These are phyloP conservation scores for Trypoxylus dichotomus DNA, from an alignment of 1,140 invertebrate species.

Conservation along the genomic window DNA sequence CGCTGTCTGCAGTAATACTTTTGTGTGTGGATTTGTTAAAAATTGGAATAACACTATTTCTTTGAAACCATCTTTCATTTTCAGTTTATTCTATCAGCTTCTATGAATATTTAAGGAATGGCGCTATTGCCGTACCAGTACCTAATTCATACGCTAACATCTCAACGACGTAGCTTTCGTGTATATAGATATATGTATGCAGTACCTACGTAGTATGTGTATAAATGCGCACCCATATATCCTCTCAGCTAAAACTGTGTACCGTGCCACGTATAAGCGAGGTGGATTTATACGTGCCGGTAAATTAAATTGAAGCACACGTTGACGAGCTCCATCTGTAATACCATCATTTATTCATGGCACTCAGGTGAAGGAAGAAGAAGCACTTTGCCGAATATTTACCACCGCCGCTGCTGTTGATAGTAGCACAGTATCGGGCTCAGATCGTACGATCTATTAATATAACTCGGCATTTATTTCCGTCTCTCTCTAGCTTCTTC, in stretches of 20 bases:
- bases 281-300: constrained; percentile 27
- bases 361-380: constrained; percentile 28
- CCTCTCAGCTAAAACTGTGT: constrained; percentile 15
- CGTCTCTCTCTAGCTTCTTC: neutral
- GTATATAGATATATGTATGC: neutral
- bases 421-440: constrained; percentile 16
- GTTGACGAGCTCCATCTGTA: constrained; percentile 30
- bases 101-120: neutral
- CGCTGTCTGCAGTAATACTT: too few species aligned
- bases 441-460: constrained; percentile 20
- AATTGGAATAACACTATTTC: neutral
- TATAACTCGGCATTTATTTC: constrained; percentile 20
- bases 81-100: neutral
- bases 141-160: constrained; percentile 3
- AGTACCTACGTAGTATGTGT: neutral
- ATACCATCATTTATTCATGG: constrained; percentile 29
- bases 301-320: constrained; percentile 30
- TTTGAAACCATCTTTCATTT: constrained; percentile 3
- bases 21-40: too few species aligned
- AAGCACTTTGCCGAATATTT: constrained; percentile 20
- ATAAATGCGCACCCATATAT: constrained; percentile 19
- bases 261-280: neutral
- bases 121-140: neutral
- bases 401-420: neutral
- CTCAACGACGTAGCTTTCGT: neutral